Evolutionary conservation across 2,888 invertebrate species (phyloP).

Genomic region (Melinaea menophilus): DNA sequence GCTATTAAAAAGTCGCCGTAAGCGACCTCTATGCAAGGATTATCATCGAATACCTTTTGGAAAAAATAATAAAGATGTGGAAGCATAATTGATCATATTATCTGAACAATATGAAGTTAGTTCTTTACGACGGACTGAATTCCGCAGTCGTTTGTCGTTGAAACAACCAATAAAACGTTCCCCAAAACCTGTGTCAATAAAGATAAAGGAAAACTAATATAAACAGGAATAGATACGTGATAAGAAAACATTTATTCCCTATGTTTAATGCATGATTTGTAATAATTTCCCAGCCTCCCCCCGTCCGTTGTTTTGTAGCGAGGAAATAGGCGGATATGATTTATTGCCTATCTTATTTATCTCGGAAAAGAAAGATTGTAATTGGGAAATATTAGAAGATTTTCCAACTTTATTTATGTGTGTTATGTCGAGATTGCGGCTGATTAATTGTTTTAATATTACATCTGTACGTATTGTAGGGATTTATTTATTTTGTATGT

Average conservation of each 20-base stretch:
- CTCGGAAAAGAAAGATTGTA: constrained; percentile 66
- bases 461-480: not conserved
- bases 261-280: constrained; percentile 79
- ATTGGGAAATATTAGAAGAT: constrained; percentile 55
- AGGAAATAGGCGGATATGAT: constrained; percentile 73
- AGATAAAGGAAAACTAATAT: constrained; percentile 78
- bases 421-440: constrained; percentile 52
- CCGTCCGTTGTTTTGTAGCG: constrained; percentile 70
- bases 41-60: too few relatives aligned
- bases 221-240: constrained; percentile 78
- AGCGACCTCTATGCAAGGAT: too few relatives aligned
- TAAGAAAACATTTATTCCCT: constrained; percentile 79
- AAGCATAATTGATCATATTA: not conserved
- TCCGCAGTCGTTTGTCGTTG: constrained; percentile 48
- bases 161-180: constrained; percentile 63
- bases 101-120: not conserved
- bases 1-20: too few relatives aligned
- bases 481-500: too few relatives aligned
- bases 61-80: not conserved
- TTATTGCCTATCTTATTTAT: constrained; percentile 74
- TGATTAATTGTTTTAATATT: constrained; percentile 45
- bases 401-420: constrained; percentile 65
- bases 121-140: constrained; percentile 29
- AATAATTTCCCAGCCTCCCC: constrained; percentile 75
- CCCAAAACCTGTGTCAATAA: constrained; percentile 76